Conservation (phyloP, 2,113 vertebrate genomes). For the Upupa epops region DNA sequence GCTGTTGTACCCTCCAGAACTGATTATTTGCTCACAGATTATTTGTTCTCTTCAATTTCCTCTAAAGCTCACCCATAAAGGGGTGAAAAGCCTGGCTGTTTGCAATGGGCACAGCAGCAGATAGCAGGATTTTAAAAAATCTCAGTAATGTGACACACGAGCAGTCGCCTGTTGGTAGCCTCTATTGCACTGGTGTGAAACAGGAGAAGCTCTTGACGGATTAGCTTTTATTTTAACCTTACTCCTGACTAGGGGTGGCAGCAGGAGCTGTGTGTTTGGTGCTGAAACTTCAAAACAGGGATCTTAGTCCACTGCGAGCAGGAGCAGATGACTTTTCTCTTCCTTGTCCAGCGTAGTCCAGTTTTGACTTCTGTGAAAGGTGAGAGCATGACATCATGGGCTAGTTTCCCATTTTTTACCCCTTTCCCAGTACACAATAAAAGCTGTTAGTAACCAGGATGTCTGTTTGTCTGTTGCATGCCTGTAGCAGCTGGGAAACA, state of each 20-base stretch:
- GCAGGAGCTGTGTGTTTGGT: neutral
- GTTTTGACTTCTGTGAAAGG: neutral
- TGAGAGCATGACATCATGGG: neutral
- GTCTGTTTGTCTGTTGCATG: neutral
- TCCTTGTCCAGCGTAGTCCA: neutral
- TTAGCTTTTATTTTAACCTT: neutral
- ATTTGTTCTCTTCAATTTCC: neutral
- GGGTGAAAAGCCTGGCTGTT: neutral
- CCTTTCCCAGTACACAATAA: neutral
- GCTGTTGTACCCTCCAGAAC: conserved; percentile 20
- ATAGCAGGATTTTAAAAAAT: neutral
- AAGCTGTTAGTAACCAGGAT: neutral
- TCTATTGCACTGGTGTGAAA: neutral
- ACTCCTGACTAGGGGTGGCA: neutral
- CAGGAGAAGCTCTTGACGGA: neutral
- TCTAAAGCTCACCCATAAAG: neutral
- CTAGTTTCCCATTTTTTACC: neutral
- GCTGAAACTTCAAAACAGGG: neutral
- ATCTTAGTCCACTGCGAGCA: neutral
- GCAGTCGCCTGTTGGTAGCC: neutral
- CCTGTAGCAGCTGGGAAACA: neutral
- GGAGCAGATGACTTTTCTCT: neutral
- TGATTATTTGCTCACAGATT: neutral
- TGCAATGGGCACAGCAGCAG: neutral
- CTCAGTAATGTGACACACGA: neutral